A percentile compares a stretch with the other conserved stretches of the same genome.
Conservation (phyloP, 2,797 vertebrate genomes). For the Manis pentadactyla region DNA sequence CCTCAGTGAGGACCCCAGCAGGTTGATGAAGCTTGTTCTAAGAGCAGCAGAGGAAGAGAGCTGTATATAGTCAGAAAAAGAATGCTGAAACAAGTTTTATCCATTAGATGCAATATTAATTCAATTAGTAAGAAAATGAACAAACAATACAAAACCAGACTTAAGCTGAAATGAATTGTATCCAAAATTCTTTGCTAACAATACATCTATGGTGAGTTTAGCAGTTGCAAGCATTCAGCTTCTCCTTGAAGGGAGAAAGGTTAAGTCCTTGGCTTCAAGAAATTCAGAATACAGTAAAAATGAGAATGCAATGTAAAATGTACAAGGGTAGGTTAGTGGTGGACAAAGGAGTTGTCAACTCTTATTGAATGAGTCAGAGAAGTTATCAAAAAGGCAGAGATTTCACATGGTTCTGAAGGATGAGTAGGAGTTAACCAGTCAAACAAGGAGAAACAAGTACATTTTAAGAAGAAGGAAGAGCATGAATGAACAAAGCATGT, state of each 20-base stretch:
- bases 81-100: background rate
- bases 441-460: background rate
- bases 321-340: background rate
- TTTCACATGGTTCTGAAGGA: conserved; percentile 22
- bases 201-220: background rate
- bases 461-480: background rate
- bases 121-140: background rate
- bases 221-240: background rate
- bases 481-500: background rate
- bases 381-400: background rate
- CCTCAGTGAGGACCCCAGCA: background rate
- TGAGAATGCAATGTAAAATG: background rate
- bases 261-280: background rate
- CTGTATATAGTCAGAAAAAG: background rate
- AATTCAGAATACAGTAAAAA: background rate
- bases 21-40: background rate
- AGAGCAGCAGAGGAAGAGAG: background rate
- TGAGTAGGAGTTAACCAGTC: background rate
- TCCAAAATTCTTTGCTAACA: background rate
- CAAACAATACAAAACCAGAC: background rate
- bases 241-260: background rate
- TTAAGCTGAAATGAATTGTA: background rate
- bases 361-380: background rate
- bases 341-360: background rate
- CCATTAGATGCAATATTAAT: background rate